Conservation (phyloP, 1,140 invertebrate genomes). For the Drosophila lacteicornis region DNA sequence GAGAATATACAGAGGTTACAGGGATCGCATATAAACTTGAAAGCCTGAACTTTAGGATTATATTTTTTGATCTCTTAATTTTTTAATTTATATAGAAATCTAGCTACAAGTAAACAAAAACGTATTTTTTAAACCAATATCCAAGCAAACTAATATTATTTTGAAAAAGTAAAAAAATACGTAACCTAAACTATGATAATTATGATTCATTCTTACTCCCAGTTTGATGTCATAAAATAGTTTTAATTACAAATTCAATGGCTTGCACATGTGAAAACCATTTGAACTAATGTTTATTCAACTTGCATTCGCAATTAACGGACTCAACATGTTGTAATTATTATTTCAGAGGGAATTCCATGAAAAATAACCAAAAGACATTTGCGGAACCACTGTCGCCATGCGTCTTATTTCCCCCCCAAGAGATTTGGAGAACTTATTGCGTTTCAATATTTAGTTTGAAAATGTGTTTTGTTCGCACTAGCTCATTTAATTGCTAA, state of each 20-base stretch:
- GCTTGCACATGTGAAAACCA: background rate
- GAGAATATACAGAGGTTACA: too few relatives aligned
- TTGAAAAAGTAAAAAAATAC: background rate
- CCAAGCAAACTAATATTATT: too few relatives aligned
- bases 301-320: background rate
- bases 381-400: slow-evolving; percentile 34
- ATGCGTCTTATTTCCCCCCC: slow-evolving; percentile 3
- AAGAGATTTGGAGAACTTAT: slow-evolving; percentile 62
- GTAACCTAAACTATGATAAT: background rate
- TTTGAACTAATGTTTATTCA: slow-evolving; percentile 4
- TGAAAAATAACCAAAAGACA: background rate
- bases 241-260: background rate
- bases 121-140: too few relatives aligned
- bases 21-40: too few relatives aligned
- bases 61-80: too few relatives aligned
- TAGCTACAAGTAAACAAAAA: too few relatives aligned
- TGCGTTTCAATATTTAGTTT: slow-evolving; percentile 82
- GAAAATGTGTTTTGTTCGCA: slow-evolving; percentile 67
- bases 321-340: background rate
- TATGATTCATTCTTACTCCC: background rate
- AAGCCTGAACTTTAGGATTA: too few relatives aligned
- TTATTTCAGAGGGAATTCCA: slow-evolving; percentile 7
- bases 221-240: background rate
- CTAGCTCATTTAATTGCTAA: slow-evolving; percentile 80
- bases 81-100: too few relatives aligned